Base-by-base conservation (phyloP, 2,113 vertebrate genomes). In the Calyptommatus sinebrachiatus region DNA sequence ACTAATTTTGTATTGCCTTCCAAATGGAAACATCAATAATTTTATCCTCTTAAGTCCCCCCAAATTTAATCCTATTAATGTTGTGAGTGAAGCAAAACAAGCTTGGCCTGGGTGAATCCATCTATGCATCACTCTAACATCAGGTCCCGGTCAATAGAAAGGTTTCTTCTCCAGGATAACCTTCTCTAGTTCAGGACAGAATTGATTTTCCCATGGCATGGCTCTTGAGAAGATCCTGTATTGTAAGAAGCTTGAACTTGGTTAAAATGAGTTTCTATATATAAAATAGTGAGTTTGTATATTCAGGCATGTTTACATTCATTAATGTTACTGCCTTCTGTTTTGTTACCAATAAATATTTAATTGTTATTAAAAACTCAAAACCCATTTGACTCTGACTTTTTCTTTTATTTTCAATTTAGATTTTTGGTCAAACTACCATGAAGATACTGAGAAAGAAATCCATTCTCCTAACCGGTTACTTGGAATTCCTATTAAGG, bases 381-480 rank as follows among this genome's bases (percentile, higher is more conserved):
- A 28, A 24, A 16, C 12, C 14, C 11, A 41, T 41, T 26, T 61
- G 1, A 4, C 1, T 12, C 71, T 62, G 50, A 41, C 14, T 3
- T 4, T 85, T 48, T 82, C 12, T 9, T 31, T 81, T 76, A 61
- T 69, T 81, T 78, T 70, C 29, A 24, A 78, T 63, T 3, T 5
- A 99, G 98, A 91, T 99, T 78, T 99, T 99, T 73, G 91, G 87
- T 81, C 93, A 95, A 93, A 96, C 96, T 10, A 96, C 91, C 0
- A 96, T 99, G 95, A 88, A 92, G 88, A 94, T 89, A 5, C 41
- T 99, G 86, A 94, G 98, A 80, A 97, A 76, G 86, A 99, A 99
- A 94, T 99, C 98, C 0, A 0, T 97, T 85, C 93, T 99, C 41
- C 90, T 99, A 82, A 99, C 98, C 0, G 97, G 96, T 1, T 99